A percentile compares a stretch with the other conserved stretches of the same genome.
Evolutionary conservation across 2,797 vertebrate species (phyloP).

Genomic region (Diglossa cyanea): DNA sequence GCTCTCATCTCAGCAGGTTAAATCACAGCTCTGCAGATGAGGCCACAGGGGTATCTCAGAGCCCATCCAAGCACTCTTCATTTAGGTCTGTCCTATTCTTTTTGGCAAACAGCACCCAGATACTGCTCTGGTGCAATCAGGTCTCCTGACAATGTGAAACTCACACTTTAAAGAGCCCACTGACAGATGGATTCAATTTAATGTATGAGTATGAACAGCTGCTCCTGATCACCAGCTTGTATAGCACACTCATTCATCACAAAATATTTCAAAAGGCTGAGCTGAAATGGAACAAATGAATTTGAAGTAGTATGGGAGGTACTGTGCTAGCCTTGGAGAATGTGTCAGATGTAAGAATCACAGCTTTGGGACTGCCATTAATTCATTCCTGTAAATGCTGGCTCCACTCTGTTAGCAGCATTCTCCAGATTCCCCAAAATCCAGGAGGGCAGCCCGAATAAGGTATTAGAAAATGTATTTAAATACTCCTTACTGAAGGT

Average conservation of each 20-base stretch:
- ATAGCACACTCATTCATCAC: constrained; percentile 6
- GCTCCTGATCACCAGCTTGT: constrained; percentile 32
- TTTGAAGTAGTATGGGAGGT: not conserved
- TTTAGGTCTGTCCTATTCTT: not conserved
- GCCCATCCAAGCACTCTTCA: not conserved
- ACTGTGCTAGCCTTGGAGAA: not conserved
- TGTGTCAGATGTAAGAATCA: not conserved
- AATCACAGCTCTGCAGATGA: not conserved
- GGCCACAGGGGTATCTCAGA: not conserved
- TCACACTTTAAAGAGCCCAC: not conserved
- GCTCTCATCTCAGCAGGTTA: not conserved
- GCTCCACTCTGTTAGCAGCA: not conserved
- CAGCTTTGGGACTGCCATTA: not conserved
- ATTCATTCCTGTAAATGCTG: not conserved
- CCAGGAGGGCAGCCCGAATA: not conserved
- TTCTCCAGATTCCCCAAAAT: not conserved
- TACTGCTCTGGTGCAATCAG: not conserved
- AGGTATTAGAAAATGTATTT: not conserved
- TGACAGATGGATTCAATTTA: constrained; percentile 41
- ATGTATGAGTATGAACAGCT: constrained; percentile 37
- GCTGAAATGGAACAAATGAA: constrained; percentile 33
- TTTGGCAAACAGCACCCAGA: not conserved
- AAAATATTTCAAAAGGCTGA: constrained; percentile 31
- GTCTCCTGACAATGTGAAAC: not conserved
- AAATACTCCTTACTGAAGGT: not conserved